phyloP scores from a whole-genome alignment of 1,140 invertebrate species.

The Rhagoletis zephyria region DNA sequence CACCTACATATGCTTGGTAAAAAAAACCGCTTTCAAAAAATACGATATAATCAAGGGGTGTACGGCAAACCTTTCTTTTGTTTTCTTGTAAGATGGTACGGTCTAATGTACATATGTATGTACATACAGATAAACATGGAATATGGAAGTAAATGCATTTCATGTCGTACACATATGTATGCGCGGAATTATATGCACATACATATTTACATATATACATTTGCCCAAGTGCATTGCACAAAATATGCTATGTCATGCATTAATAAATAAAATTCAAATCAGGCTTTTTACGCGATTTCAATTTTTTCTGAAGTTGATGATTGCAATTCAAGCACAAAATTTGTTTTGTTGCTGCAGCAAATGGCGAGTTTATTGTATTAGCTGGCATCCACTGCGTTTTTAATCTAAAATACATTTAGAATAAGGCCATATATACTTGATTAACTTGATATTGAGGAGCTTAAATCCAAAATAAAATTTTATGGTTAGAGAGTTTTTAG shows the following conservation, averaged over 20 bases:
- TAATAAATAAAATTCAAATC: conserved; percentile 24
- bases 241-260: not conserved
- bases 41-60: too few relatives aligned
- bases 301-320: not conserved
- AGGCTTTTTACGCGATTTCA: not conserved
- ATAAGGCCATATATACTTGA: not conserved
- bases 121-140: too few relatives aligned
- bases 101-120: not conserved
- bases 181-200: too few relatives aligned
- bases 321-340: not conserved
- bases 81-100: too few relatives aligned
- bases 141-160: not conserved
- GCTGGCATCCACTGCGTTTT: not conserved
- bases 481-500: not conserved
- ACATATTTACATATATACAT: too few relatives aligned
- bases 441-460: not conserved
- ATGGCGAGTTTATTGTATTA: not conserved
- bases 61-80: too few relatives aligned
- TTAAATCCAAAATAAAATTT: not conserved
- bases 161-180: too few relatives aligned
- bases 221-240: not conserved
- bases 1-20: too few relatives aligned
- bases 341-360: not conserved
- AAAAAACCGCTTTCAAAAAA: too few relatives aligned
- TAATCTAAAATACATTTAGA: not conserved